phyloP scores from a whole-genome alignment of 2,113 vertebrate genomes.

The Nematolebias whitei region DNA sequence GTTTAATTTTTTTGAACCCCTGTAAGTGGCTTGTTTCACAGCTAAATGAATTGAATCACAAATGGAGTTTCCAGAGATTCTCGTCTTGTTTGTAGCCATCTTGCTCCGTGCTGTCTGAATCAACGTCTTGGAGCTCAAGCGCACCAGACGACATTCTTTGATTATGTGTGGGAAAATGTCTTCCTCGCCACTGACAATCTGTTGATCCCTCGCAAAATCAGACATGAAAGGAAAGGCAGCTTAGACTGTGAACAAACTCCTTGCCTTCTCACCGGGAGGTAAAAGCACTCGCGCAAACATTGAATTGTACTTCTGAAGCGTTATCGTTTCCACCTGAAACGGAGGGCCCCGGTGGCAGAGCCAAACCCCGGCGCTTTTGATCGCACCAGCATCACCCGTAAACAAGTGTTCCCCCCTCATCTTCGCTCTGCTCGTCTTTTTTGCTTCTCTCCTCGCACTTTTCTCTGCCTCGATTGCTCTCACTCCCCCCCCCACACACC shows the following conservation, averaged over 20 bases:
- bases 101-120: constrained; percentile 12
- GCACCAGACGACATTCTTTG: constrained; percentile 50
- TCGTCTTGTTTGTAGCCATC: constrained; percentile 27
- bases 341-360: constrained; percentile 60
- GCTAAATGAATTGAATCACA: constrained; percentile 41
- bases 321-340: constrained; percentile 73
- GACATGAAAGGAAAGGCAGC: constrained; percentile 72
- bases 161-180: constrained; percentile 63
- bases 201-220: constrained; percentile 70
- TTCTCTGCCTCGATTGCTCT: constrained; percentile 11
- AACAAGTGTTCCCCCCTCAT: constrained; percentile 68
- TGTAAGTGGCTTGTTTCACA: constrained; percentile 28
- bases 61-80: constrained; percentile 43
- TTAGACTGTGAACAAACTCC: constrained; percentile 60
- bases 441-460: constrained; percentile 23
- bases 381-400: constrained; percentile 62
- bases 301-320: constrained; percentile 73
- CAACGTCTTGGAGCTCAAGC: constrained; percentile 6
- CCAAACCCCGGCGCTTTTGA: constrained; percentile 65
- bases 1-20: constrained; percentile 12
- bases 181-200: constrained; percentile 68
- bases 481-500: constrained; percentile 10
- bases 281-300: constrained; percentile 69
- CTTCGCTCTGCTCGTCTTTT: constrained; percentile 45
- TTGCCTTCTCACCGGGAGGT: constrained; percentile 68